Percentiles rank a stretch among this genome's conserved stretches.
phyloP scores from a whole-genome alignment of 2,113 vertebrate species.

The Numenius arquata region DNA sequence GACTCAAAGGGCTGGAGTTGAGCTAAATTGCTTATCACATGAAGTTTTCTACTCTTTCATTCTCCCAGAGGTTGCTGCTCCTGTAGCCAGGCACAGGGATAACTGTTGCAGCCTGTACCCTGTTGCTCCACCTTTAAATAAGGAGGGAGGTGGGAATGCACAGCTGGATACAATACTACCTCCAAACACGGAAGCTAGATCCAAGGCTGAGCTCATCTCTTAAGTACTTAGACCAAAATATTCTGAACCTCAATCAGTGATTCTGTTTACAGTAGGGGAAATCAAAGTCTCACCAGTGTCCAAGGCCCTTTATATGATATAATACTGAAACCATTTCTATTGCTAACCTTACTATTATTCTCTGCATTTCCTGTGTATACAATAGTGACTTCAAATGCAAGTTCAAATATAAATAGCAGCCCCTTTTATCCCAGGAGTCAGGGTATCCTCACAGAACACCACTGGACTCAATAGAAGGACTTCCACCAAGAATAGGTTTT shows the following conservation, averaged over 20 bases:
- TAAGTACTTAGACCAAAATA: neutral
- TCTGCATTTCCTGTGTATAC: neutral
- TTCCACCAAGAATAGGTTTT: neutral
- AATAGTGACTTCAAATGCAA: neutral
- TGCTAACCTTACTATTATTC: neutral
- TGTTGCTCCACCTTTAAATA: neutral
- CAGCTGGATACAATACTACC: neutral
- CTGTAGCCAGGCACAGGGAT: neutral
- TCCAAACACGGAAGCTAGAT: neutral
- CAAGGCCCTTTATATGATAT: neutral
- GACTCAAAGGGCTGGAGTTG: neutral
- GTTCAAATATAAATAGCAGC: neutral
- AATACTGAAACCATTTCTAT: neutral
- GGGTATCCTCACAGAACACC: neutral
- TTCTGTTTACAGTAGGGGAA: neutral
- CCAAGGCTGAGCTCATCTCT: neutral
- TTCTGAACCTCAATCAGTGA: neutral
- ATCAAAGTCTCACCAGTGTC: neutral
- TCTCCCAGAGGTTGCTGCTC: neutral
- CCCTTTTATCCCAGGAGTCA: neutral
- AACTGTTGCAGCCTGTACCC: neutral
- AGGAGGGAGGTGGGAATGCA: neutral
- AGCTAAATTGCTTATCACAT: neutral
- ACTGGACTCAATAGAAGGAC: neutral
- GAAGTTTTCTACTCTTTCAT: neutral